Base-by-base conservation (phyloP, 2,888 invertebrate species). In the Spilosoma lubricipeda region DNA sequence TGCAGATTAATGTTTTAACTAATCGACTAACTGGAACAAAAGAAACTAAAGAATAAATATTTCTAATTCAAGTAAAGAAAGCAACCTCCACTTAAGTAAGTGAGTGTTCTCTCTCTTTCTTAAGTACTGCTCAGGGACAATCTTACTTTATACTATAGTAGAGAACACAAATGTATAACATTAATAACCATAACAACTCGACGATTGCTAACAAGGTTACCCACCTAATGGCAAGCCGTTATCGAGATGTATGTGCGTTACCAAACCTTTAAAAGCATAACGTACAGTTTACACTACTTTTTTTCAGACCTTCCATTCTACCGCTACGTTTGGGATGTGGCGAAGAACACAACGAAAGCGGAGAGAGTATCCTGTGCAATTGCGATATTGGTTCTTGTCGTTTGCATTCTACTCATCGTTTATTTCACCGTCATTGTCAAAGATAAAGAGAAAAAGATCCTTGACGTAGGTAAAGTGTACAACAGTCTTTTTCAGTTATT, bases 241-340 rank as follows among this genome's bases (percentile, higher is more conserved):
- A 48, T 48, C 48, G 15, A 20, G 18, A 48, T 15, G 20, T 48
- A 48, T 48, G 5, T 48, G 20, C 48, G 20, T 48, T 48, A 48
- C 5, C 48, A 18, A 52, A 52, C 9, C 23, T 52, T 48, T 52
- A 9, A 23, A 52, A 52, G 23, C 52, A 7, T 52, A n/a, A n/a
- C n/a, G 9, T 52, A 52, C 52, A 48, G 48, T 18, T 45, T 45
- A 45, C 48, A 48, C 7, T 52, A 4, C 0, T 23, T 36, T 67
- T 66, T 92, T 91, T 18, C 91, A 94, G 94, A 93, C 68, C 78
- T 94, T 30, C 87, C 93, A 0, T 82, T 92, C 15, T 89, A 87
- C 5, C 82, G 82, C 65, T 95, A 94, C 81, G 45, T 94, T 4
- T 92, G 91, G 91, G 86, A 88, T 59, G 78, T 93, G 9, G 78